A percentile compares a stretch with the other conserved stretches of the same genome.
Evolutionary conservation across 2,113 vertebrate species (phyloP).

Genomic region (Gavialis gangeticus): DNA sequence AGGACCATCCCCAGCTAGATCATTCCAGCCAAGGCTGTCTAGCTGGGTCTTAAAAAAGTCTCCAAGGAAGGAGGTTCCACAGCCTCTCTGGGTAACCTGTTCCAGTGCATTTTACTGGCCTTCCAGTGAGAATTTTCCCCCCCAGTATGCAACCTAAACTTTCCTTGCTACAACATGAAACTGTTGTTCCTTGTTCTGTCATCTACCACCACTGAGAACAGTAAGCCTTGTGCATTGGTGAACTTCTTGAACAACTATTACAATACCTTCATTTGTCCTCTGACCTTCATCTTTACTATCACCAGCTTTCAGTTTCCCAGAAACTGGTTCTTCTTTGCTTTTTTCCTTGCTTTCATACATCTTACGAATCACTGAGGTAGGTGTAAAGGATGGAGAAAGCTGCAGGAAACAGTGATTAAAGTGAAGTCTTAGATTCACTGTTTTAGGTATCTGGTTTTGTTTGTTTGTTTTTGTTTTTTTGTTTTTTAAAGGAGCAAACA

Average conservation of each 20-base stretch:
- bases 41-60: too few relatives aligned
- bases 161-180: too few relatives aligned
- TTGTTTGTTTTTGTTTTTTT: too few relatives aligned
- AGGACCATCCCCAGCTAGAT: too few relatives aligned
- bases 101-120: too few relatives aligned
- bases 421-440: not conserved
- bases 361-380: conserved; percentile 98
- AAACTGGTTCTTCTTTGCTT: conserved; percentile 87
- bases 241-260: not conserved
- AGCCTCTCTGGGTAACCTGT: too few relatives aligned
- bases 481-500: too few relatives aligned
- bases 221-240: not conserved
- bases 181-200: not conserved
- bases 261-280: conserved; percentile 87
- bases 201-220: not conserved
- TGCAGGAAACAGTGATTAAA: conserved; percentile 56
- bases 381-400: conserved; percentile 97
- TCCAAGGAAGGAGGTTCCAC: too few relatives aligned
- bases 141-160: too few relatives aligned
- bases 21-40: too few relatives aligned
- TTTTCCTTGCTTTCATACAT: conserved; percentile 99
- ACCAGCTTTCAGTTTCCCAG: conserved; percentile 75
- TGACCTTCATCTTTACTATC: conserved; percentile 86
- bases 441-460: not conserved
- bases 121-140: too few relatives aligned